Conservation (phyloP, 2,888 invertebrate species). For the Caenorhabditis sp. region DNA sequence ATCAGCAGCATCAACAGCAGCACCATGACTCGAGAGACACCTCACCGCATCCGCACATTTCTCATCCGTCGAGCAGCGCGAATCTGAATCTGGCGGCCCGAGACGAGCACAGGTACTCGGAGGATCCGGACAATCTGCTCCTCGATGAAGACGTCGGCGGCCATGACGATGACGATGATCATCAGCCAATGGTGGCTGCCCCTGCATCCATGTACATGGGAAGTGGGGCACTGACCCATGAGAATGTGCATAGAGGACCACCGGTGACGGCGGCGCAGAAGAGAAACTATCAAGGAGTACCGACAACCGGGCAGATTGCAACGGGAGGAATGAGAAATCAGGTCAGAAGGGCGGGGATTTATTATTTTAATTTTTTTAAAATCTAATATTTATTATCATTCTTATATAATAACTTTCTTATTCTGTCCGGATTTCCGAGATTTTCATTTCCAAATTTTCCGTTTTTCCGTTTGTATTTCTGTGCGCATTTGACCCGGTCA, state of each 20-base stretch:
- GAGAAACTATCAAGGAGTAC: slow-evolving; percentile 27
- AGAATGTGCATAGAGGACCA: slow-evolving; percentile 27
- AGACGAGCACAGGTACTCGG: neutral
- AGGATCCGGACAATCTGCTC: neutral
- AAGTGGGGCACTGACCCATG: slow-evolving; percentile 51
- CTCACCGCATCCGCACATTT: slow-evolving; percentile 41
- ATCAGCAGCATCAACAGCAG: too few relatives aligned
- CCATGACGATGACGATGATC: too few relatives aligned
- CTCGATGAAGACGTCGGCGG: slow-evolving; percentile 2
- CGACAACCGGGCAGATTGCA: neutral
- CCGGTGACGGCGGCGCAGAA: slow-evolving; percentile 1
- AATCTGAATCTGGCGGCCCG: neutral
- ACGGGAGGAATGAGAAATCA: neutral
- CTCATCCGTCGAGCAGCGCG: slow-evolving; percentile 23
- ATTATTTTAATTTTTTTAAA: too few relatives aligned
- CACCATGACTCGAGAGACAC: slow-evolving; percentile 43
- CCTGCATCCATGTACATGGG: slow-evolving; percentile 48
- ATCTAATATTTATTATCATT: too few relatives aligned
- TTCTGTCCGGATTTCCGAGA: too few relatives aligned
- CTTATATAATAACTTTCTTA: too few relatives aligned
- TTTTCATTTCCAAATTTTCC: too few relatives aligned
- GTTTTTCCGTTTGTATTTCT: too few relatives aligned
- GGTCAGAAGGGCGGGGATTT: too few relatives aligned
- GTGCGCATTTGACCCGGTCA: too few relatives aligned
- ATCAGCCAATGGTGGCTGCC: too few relatives aligned